Evolutionary conservation across 1,140 invertebrate species (phyloP).

Genomic region (Chymomyza costata): DNA sequence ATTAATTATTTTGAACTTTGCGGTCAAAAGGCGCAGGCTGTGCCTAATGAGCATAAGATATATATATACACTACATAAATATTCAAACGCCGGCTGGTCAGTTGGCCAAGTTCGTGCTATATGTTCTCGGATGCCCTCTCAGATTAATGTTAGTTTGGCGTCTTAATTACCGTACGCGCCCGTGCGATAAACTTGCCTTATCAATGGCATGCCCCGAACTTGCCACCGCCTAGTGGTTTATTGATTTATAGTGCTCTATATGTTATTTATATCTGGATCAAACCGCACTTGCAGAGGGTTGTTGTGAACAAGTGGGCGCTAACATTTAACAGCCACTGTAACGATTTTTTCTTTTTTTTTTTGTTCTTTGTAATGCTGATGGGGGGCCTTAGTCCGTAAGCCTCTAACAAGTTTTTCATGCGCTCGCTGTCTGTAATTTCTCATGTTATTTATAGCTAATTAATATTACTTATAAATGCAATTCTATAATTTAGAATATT

Average conservation of each 20-base stretch:
- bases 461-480: slow-evolving; percentile 73
- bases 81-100: not conserved
- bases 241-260: slow-evolving; percentile 67
- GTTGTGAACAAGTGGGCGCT: slow-evolving; percentile 45
- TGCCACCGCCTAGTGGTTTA: slow-evolving; percentile 22
- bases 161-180: slow-evolving; percentile 67
- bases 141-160: slow-evolving; percentile 61
- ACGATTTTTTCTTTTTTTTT: too few relatives aligned
- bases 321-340: slow-evolving; percentile 46
- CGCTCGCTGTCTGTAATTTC: slow-evolving; percentile 33
- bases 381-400: too few relatives aligned
- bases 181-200: slow-evolving; percentile 71
- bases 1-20: slow-evolving; percentile 72
- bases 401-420: too few relatives aligned
- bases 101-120: slow-evolving; percentile 15
- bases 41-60: slow-evolving; percentile 71
- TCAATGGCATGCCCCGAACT: slow-evolving; percentile 20
- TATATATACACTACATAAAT: slow-evolving; percentile 19
- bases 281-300: slow-evolving; percentile 25
- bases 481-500: slow-evolving; percentile 68
- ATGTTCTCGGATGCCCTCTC: slow-evolving; percentile 31
- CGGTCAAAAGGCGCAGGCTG: slow-evolving; percentile 49
- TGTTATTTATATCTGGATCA: slow-evolving; percentile 65
- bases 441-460: slow-evolving; percentile 71
- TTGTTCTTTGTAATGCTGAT: slow-evolving; percentile 8